phyloP scores from a whole-genome alignment of 1,140 invertebrate genomes.

The Brachionus calyciflorus region DNA sequence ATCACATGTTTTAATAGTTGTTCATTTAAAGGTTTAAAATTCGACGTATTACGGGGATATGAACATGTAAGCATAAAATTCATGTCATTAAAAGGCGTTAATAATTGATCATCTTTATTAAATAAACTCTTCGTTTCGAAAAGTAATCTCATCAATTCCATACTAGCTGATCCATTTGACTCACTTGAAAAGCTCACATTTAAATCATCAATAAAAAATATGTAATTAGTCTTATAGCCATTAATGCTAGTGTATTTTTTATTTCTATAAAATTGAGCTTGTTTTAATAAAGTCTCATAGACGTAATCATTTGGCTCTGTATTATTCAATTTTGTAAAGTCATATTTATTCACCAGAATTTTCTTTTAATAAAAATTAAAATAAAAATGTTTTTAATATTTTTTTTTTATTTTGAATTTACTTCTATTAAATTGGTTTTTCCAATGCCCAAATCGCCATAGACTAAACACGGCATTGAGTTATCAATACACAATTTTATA shows the following conservation, averaged over 20 bases:
- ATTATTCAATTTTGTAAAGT: background rate
- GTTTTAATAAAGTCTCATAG: conserved; percentile 7
- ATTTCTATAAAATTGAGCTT: background rate
- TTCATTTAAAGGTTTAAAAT: conserved; percentile 33
- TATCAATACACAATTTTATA: conserved; percentile 17
- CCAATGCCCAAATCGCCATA: conserved; percentile 32
- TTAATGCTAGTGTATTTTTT: conserved; percentile 8
- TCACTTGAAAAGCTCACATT: background rate
- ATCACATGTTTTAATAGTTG: conserved; percentile 55
- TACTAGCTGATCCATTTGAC: background rate
- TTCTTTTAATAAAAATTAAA: background rate
- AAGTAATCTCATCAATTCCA: conserved; percentile 5
- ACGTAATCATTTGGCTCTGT: background rate
- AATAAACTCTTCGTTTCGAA: conserved; percentile 6
- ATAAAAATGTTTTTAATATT: background rate
- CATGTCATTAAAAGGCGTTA: background rate
- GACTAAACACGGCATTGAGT: conserved; percentile 32
- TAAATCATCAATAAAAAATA: conserved; percentile 37
- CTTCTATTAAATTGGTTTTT: conserved; percentile 12
- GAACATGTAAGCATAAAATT: conserved; percentile 23
- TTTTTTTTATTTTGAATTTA: background rate
- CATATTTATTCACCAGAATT: conserved; percentile 25
- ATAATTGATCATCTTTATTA: conserved; percentile 17
- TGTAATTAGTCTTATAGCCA: background rate
- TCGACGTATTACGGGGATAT: background rate